Percentiles rank a stretch among this genome's conserved stretches.
Evolutionary conservation across 1,140 invertebrate species (phyloP).

Genomic region (Gyrodactylus salaris): DNA sequence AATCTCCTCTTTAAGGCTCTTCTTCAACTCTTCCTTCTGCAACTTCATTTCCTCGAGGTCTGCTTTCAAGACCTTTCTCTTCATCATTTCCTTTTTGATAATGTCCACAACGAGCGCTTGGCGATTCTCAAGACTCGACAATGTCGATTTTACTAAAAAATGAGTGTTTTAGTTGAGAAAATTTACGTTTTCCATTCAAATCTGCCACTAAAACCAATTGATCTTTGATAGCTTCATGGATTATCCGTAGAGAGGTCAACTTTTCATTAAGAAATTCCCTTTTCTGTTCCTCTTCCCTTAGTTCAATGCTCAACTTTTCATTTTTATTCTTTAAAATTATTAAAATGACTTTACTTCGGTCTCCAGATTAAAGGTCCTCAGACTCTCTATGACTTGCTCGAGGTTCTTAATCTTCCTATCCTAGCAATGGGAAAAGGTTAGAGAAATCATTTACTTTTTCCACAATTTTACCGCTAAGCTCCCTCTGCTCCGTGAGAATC

Average conservation of each 20-base stretch:
- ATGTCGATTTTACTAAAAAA: background rate
- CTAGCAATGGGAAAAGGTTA: too few relatives aligned
- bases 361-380: background rate
- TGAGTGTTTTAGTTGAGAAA: background rate
- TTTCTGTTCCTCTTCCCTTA: background rate
- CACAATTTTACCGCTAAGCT: background rate
- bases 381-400: background rate
- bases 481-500: background rate
- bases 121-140: background rate
- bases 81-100: background rate
- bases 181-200: background rate
- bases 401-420: background rate
- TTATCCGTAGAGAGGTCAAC: background rate
- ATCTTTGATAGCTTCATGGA: background rate
- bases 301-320: background rate
- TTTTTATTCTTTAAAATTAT: background rate
- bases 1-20: too few relatives aligned
- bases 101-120: background rate
- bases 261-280: background rate
- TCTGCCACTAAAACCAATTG: background rate
- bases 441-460: too few relatives aligned
- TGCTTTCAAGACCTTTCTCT: background rate
- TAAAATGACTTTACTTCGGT: too few relatives aligned
- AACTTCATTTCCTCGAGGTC: background rate
- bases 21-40: too few relatives aligned